Conservation (phyloP, 2,113 vertebrate genomes). For the Cyphomyrus plagiostoma region DNA sequence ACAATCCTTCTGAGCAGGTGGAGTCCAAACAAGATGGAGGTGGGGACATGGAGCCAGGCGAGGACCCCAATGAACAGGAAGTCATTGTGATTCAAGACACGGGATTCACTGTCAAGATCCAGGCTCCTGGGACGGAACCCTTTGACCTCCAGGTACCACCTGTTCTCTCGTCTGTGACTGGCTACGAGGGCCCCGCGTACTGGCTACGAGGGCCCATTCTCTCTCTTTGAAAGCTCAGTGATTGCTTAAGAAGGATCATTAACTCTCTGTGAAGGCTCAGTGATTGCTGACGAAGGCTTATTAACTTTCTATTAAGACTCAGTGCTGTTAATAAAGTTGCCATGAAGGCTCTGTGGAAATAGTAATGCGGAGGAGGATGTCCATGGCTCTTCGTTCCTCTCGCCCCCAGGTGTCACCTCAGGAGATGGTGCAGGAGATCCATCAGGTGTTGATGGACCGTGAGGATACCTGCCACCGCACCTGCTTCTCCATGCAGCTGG, state of each 20-base stretch:
- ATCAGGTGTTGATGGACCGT: constrained; percentile 94
- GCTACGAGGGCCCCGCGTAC: not conserved
- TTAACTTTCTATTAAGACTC: not conserved
- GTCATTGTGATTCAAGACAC: constrained; percentile 99
- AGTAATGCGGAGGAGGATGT: not conserved
- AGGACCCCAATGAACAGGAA: constrained; percentile 88
- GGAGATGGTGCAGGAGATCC: constrained; percentile 98
- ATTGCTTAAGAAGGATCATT: not conserved
- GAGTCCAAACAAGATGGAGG: constrained; percentile 68
- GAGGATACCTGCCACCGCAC: constrained; percentile 97
- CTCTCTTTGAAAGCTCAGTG: not conserved
- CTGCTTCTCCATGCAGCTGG: constrained; percentile 94
- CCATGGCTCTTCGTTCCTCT: not conserved
- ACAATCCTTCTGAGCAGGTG: constrained; percentile 62
- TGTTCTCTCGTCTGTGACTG: not conserved
- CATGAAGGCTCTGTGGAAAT: not conserved
- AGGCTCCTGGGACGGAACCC: constrained; percentile 82
- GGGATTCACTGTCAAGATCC: constrained; percentile 93
- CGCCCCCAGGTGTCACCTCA: constrained; percentile 84
- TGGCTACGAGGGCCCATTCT: no score
- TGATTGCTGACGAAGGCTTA: not conserved
- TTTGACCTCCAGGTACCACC: constrained; percentile 84
- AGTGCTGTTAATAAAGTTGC: not conserved
- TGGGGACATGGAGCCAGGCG: constrained; percentile 63
- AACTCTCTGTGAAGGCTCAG: not conserved